These are phyloP conservation scores for Dolichopus griseipennis DNA, from an alignment of 2,888 invertebrate genomes.

Conservation along the genomic window DNA sequence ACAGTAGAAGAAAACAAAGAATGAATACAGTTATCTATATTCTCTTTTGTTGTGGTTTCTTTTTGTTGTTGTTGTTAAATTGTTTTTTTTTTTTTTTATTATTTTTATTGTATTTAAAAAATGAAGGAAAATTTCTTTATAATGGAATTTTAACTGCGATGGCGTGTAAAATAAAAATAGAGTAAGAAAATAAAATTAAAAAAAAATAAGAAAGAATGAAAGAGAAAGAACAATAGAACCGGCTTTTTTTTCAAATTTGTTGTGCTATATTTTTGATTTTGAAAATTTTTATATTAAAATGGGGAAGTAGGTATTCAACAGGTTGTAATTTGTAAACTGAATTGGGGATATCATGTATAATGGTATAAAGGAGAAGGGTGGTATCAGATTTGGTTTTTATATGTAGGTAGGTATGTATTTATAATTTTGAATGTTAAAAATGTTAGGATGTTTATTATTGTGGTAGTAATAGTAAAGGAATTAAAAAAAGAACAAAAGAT, in stretches of 20 bases:
- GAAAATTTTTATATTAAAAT: conserved; percentile 14
- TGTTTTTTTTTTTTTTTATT: conserved; percentile 7
- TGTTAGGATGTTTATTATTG: too few relatives aligned
- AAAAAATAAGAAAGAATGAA: too few relatives aligned
- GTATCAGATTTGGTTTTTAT: too few relatives aligned
- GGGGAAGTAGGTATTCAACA: conserved; percentile 15
- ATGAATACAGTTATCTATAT: too few relatives aligned
- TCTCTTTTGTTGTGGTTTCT: background rate
- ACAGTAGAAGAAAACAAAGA: too few relatives aligned
- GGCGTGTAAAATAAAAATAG: conserved; percentile 17
- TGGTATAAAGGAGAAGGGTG: conserved; percentile 2
- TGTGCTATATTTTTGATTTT: conserved; percentile 21
- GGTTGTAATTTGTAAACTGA: conserved; percentile 2
- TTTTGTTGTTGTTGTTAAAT: background rate
- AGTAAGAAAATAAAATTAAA: background rate
- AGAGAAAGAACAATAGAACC: background rate
- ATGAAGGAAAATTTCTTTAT: conserved; percentile 8
- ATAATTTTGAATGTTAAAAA: too few relatives aligned
- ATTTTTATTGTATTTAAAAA: conserved; percentile 15
- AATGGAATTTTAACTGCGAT: conserved; percentile 10
- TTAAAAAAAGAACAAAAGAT: background rate
- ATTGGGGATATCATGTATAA: too few relatives aligned
- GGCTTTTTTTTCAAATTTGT: conserved; percentile 14
- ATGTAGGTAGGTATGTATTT: too few relatives aligned
- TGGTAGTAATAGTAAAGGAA: background rate